Percentiles rank a stretch among this genome's conserved stretches.
phyloP scores from a whole-genome alignment of 2,888 invertebrate genomes.

The Nomada goodeniana region DNA sequence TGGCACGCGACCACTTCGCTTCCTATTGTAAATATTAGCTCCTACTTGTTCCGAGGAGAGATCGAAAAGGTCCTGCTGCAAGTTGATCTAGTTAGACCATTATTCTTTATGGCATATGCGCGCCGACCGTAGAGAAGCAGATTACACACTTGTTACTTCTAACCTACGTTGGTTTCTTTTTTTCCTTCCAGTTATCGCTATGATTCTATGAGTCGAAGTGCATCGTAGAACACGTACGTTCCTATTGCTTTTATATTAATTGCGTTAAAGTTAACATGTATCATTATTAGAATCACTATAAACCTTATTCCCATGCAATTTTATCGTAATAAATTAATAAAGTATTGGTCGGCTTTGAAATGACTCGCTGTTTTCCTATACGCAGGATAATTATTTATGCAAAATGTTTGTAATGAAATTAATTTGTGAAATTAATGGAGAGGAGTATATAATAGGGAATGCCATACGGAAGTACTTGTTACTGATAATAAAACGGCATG shows the following conservation, averaged over 20 bases:
- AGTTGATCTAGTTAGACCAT: conserved; percentile 57
- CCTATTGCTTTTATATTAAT: not conserved
- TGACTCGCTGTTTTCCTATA: no score
- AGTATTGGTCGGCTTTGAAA: no score
- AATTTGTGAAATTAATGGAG: no score
- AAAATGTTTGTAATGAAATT: no score
- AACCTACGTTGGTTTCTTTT: not conserved
- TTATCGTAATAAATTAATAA: no score
- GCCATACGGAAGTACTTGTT: no score
- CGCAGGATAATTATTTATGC: no score
- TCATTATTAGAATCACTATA: no score
- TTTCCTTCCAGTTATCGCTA: not conserved
- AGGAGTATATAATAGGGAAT: no score
- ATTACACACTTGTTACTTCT: not conserved
- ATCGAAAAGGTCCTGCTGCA: conserved; percentile 53
- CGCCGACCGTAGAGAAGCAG: not conserved
- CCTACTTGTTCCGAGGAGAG: conserved; percentile 56
- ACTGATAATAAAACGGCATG: no score
- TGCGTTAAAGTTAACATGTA: no score
- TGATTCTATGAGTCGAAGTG: not conserved
- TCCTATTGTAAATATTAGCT: conserved; percentile 75
- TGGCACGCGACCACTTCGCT: conserved; percentile 77
- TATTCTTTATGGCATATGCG: conserved; percentile 16
- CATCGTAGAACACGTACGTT: not conserved
- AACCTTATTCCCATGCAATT: no score